phyloP scores from a whole-genome alignment of 2,113 vertebrate genomes.

The Zingel zingel region DNA sequence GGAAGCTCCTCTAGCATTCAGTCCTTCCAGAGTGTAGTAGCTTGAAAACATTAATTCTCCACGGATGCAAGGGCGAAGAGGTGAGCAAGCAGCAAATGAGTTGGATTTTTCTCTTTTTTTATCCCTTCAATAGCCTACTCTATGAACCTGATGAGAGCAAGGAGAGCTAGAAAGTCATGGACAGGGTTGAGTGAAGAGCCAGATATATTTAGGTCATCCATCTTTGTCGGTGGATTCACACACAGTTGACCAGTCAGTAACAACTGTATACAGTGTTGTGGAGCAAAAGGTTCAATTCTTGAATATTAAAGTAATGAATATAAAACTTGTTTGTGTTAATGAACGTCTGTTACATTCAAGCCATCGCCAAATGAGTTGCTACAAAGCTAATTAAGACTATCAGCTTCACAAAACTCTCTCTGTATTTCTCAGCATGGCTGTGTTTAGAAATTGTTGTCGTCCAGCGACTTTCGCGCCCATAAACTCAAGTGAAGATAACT shows the following conservation, averaged over 20 bases:
- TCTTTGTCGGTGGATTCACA: slow-evolving; percentile 27
- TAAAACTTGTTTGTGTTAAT: no score
- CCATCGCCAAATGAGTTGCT: no score
- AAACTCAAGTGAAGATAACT: no score
- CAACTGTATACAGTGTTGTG: neutral
- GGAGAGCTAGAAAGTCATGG: slow-evolving; percentile 40
- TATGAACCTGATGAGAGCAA: slow-evolving; percentile 12
- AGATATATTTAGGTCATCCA: slow-evolving; percentile 47
- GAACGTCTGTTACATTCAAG: no score
- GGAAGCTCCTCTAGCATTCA: neutral
- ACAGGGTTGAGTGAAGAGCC: slow-evolving; percentile 28
- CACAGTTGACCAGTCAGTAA: slow-evolving; percentile 12
- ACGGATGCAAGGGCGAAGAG: slow-evolving; percentile 36
- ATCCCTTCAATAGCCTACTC: slow-evolving; percentile 18
- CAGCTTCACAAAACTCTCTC: no score
- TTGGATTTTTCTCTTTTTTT: neutral
- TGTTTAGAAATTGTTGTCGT: no score
- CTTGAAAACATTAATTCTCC: slow-evolving; percentile 40
- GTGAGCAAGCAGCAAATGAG: slow-evolving; percentile 53
- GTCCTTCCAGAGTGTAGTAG: neutral
- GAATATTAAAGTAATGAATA: no score
- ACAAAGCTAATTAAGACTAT: no score
- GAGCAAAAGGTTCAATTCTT: neutral
- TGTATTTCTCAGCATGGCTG: no score
- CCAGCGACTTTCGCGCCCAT: no score